Evolutionary conservation across 1,140 invertebrate species (phyloP), one percentile per base, ranked within the genome.

Genomic region (Nylanderia fulva): DNA sequence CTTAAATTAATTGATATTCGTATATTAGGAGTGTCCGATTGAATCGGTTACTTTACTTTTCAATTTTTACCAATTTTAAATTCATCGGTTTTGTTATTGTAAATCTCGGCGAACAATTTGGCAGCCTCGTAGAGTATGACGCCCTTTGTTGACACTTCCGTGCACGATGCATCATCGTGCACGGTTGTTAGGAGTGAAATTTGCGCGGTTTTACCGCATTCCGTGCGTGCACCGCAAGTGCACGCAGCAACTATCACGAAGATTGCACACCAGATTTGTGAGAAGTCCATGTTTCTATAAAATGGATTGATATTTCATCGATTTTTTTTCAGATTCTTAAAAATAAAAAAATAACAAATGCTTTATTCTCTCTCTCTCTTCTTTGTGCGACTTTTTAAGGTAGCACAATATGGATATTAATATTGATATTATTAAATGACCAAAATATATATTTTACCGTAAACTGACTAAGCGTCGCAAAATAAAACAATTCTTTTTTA

Each of bases 81-180:
- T 72, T 88, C 92, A 42, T 89, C 82, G 0, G 91, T 91, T 54
- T 92, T 92, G 24, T 92, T 92, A 80, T 94, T 94, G 90, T 94
- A 90, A 89, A 89, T 85, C 21, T 92, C 92, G n/a, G 89, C 72
- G 52, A 94, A 74, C 18, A 92, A 85, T 56, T 92, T 93, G 61
- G 93, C 93, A 74, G 93, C 94, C 79, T 94, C 94, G 80, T 91
- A 93, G 2, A 93, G 84, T 13, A 92, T 88, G 58, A 94, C 92
- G 66, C 93, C 93, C 60, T 86, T 93, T 0, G 90, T 61, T 13
- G 93, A 94, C 6, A 93, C 29, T 11, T 92, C 91, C 11, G 80
- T 85, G 80, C 94, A 94, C 8, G 90, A 85, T 2, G 92, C 77
- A 86, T 94, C 93, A 66, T 94, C 92, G 76, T 94, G 94, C 39